These are phyloP conservation scores for Blera fallax DNA, from an alignment of 2,888 invertebrate genomes.

Conservation along the genomic window DNA sequence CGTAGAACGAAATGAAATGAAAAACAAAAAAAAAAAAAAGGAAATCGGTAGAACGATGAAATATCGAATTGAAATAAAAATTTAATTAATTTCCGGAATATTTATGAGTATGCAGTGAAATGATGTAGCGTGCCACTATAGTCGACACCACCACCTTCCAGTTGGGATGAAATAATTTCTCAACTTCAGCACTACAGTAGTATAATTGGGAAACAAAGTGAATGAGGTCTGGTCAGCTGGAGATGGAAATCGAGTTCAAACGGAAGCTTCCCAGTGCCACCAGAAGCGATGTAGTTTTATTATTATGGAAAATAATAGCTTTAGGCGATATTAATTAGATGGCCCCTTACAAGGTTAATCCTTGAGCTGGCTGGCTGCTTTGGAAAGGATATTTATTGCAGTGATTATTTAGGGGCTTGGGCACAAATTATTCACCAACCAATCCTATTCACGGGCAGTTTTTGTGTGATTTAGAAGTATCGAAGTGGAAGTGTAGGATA, in stretches of 20 bases:
- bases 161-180: constrained; percentile 42
- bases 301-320: constrained; percentile 56
- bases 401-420: constrained; percentile 42
- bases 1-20: background rate
- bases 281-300: constrained; percentile 40
- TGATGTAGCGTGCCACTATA: background rate
- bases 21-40: background rate
- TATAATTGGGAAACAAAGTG: constrained; percentile 41
- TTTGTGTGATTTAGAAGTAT: constrained; percentile 15
- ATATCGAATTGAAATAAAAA: constrained; percentile 51
- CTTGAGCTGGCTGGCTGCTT: constrained; percentile 20
- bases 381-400: constrained; percentile 46
- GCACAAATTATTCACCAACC: constrained; percentile 35
- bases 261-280: background rate
- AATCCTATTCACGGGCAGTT: background rate
- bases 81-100: constrained; percentile 56
- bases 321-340: constrained; percentile 57
- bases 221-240: constrained; percentile 31
- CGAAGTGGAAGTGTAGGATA: background rate
- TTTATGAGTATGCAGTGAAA: constrained; percentile 37
- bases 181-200: constrained; percentile 41
- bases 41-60: background rate
- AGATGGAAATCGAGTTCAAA: constrained; percentile 16
- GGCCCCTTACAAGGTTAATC: constrained; percentile 50
- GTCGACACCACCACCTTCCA: background rate